Evolutionary conservation across 2,797 vertebrate species (phyloP).

Genomic region (Gallinago stenura): DNA sequence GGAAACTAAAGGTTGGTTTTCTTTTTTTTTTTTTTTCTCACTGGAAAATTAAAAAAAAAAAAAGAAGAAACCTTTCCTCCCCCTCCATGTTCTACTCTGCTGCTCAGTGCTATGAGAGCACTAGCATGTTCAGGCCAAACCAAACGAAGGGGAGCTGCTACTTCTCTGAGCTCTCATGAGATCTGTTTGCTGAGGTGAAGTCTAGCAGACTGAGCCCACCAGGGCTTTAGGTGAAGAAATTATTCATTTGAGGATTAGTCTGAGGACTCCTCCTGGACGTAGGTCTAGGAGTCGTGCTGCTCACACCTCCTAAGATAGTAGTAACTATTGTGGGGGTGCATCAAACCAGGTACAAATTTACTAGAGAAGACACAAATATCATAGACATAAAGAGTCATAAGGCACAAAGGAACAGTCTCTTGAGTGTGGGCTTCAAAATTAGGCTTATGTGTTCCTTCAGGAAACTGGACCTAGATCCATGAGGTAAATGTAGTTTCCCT

Average conservation of each 20-base stretch:
- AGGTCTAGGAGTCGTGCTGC: background rate
- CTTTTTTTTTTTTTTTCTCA: background rate
- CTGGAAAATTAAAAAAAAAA: background rate
- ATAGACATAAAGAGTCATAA: background rate
- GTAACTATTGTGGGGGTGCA: background rate
- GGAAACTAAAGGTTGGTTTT: background rate
- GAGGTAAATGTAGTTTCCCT: background rate
- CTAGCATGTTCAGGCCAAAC: background rate
- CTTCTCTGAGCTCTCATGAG: background rate
- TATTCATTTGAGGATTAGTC: background rate
- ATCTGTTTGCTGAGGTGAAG: background rate
- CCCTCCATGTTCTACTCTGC: background rate
- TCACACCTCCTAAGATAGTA: background rate
- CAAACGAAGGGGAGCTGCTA: background rate
- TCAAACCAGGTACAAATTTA: background rate
- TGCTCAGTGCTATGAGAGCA: background rate
- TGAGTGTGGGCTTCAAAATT: background rate
- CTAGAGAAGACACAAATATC: background rate
- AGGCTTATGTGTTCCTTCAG: rapidly evolving
- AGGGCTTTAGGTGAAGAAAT: background rate
- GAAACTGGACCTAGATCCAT: background rate
- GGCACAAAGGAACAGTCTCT: background rate
- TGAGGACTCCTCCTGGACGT: background rate
- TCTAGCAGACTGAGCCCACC: background rate
- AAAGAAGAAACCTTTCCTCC: no score